phyloP scores from a whole-genome alignment of 2,888 invertebrate genomes.

The Drosophila cracens region DNA sequence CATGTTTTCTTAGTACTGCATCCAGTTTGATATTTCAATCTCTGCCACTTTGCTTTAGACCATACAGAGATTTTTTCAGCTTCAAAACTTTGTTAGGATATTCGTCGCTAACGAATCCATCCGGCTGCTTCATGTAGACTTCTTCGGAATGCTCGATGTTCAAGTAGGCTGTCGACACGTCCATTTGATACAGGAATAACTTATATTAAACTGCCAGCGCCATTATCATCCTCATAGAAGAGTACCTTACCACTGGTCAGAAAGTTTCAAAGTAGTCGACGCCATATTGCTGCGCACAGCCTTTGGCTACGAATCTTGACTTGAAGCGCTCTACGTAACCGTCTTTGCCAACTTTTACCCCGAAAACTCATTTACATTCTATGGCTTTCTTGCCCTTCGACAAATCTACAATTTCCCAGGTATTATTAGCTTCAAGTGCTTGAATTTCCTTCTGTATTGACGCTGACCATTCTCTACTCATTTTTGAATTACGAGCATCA shows the following conservation, averaged over 20 bases:
- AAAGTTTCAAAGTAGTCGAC: slow-evolving; percentile 1
- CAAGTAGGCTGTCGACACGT: slow-evolving; percentile 13
- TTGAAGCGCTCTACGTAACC: no score
- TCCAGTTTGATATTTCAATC: slow-evolving; percentile 12
- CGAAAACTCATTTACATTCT: no score
- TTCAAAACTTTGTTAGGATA: not conserved
- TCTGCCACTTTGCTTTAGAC: slow-evolving; percentile 16
- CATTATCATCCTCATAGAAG: slow-evolving; percentile 1
- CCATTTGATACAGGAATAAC: slow-evolving; percentile 17
- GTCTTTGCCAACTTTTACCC: no score
- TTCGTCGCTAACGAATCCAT: not conserved
- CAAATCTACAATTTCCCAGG: no score
- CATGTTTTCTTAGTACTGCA: not conserved
- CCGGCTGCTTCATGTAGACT: slow-evolving; percentile 1
- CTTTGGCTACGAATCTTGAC: no score
- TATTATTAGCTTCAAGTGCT: no score
- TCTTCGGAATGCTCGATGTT: slow-evolving; percentile 10
- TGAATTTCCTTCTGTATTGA: no score
- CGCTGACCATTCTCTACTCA: no score
- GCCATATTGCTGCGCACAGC: no score
- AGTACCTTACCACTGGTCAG: slow-evolving; percentile 1
- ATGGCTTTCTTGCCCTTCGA: no score
- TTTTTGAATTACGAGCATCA: no score
- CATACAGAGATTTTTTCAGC: slow-evolving; percentile 16
- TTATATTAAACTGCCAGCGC: slow-evolving; percentile 9